These are phyloP conservation scores for Leontocebus nigricollis DNA, from an alignment of 2,797 vertebrate genomes.

Conservation along the genomic window DNA sequence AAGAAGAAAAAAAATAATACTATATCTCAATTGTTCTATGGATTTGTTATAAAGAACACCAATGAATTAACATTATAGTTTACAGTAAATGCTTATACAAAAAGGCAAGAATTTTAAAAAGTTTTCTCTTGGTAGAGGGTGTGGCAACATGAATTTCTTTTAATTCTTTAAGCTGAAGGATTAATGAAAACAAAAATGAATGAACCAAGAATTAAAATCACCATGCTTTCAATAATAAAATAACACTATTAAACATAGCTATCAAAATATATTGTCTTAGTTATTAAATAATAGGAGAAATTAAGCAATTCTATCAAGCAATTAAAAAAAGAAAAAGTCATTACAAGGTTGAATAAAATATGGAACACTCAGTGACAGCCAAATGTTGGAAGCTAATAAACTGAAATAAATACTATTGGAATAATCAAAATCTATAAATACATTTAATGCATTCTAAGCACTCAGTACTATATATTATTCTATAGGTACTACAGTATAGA, in stretches of 20 bases:
- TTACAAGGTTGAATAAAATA: slow-evolving; percentile 6
- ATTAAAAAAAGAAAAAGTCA: neutral
- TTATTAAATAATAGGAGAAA: slow-evolving; percentile 32
- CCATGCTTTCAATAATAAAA: slow-evolving; percentile 23
- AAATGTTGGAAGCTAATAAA: neutral
- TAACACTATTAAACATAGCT: neutral
- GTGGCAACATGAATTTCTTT: neutral
- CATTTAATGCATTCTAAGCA: slow-evolving; percentile 16
- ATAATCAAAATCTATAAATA: slow-evolving; percentile 10
- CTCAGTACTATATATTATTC: neutral
- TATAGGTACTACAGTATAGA: too few relatives aligned
- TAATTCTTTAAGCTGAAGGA: slow-evolving; percentile 43
- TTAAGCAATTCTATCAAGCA: slow-evolving; percentile 1
- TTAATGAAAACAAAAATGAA: slow-evolving; percentile 48
- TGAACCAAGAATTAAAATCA: slow-evolving; percentile 37
- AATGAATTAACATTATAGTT: neutral
- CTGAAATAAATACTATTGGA: neutral
- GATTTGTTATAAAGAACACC: neutral
- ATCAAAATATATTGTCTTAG: neutral
- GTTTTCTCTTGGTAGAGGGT: slow-evolving; percentile 23
- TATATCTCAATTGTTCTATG: neutral
- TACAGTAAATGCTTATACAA: neutral
- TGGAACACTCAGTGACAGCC: neutral
- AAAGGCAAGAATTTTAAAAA: neutral
- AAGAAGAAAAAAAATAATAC: neutral